Base-by-base conservation (phyloP, 2,113 vertebrate species). In the Vidua chalybeata region DNA sequence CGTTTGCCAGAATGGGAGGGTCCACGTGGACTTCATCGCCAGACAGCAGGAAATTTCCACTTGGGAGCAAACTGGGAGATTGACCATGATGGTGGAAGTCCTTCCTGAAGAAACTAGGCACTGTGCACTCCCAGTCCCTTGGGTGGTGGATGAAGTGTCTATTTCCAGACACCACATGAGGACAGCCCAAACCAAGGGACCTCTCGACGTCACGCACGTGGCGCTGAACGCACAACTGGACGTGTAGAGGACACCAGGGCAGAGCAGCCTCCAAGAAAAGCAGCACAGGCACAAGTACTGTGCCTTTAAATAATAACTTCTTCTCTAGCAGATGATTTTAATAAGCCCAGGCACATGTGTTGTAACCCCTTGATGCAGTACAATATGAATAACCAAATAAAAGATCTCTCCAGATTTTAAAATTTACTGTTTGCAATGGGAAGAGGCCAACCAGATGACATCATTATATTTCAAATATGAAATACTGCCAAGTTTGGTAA, bases 301-400 rank as follows among this genome's bases (percentile, higher is more conserved):
- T 4, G 91, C 89, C 97, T 98, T 98, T 97, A 97, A 98, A 97
- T 94, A 97, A 96, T 92, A 91, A 93, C 78, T 91, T 80, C 74
- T 96, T 90, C 97, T 96, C 84, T 90, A 97, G 95, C 98, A 98
- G 97, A 98, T 98, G 98, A 98, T 97, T 98, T 98, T 97, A 98
- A 98, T 98, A 98, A 98, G 96, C 93, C 94, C 97, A 84, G 95
- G 97, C 97, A 98, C 97, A 98, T 97, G 97, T 98, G 98, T 95
- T 97, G 97, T 98, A 98, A 97, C 97, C 96, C 95, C 98, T 98
- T 97, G 97, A 97, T 98, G 96, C 96, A 97, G 95, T 98, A 97
- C 97, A 98, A 98, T 98, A 97, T 97, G 97, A 98, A 97, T 97
- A 98, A 98, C 97, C 97, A 98, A 98, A 98, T 98, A 98, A 98